Percentiles rank a stretch among this genome's conserved stretches.
Conservation (phyloP, 2,888 invertebrate species). For the Agriopis marginaria region DNA sequence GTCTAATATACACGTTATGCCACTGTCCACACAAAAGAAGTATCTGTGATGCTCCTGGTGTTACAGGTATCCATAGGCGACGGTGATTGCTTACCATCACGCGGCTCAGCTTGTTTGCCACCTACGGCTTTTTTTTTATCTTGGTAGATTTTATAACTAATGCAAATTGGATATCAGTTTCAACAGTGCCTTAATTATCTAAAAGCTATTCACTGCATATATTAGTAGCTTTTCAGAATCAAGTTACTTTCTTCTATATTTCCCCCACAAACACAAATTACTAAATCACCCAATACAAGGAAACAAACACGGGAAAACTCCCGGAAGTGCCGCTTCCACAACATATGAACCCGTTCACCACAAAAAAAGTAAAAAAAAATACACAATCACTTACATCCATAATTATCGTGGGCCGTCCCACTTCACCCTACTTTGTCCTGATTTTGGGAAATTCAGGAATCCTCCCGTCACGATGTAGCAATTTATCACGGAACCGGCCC, state of each 20-base stretch:
- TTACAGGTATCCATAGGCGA: too few relatives aligned
- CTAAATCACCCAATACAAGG: conserved; percentile 10
- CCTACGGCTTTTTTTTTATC: too few relatives aligned
- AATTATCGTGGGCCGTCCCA: conserved; percentile 34
- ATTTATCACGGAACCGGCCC: conserved; percentile 70
- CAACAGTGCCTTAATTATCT: too few relatives aligned
- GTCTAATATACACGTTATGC: too few relatives aligned
- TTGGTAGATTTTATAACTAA: too few relatives aligned
- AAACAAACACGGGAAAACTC: conserved; percentile 16
- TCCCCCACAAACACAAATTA: neutral
- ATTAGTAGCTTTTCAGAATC: neutral
- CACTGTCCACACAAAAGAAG: too few relatives aligned
- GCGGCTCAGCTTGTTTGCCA: too few relatives aligned
- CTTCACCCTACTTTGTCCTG: conserved; percentile 46
- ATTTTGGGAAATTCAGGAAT: conserved; percentile 58
- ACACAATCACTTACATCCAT: conserved; percentile 38
- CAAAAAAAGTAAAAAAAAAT: conserved; percentile 29
- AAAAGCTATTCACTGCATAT: too few relatives aligned
- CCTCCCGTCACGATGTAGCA: conserved; percentile 64
- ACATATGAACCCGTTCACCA: conserved; percentile 22
- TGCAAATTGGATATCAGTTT: too few relatives aligned
- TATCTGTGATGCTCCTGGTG: too few relatives aligned
- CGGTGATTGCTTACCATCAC: too few relatives aligned
- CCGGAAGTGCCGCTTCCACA: conserved; percentile 3
- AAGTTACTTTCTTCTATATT: neutral